These are phyloP conservation scores for Leptinotarsa defecta DNA, from an alignment of 1,140 invertebrate genomes.

Conservation along the genomic window DNA sequence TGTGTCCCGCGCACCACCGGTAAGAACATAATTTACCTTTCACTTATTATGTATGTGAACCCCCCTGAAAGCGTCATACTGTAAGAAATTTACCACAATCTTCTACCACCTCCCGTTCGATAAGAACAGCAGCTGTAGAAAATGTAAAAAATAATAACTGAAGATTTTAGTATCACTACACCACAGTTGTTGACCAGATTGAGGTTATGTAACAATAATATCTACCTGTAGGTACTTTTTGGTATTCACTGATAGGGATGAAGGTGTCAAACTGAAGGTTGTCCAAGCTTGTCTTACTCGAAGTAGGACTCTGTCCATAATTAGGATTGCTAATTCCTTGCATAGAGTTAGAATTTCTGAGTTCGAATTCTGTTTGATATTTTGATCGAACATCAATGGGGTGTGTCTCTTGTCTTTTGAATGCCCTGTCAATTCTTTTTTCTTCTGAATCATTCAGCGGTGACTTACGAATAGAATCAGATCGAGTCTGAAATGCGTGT, in stretches of 20 bases:
- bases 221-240: slow-evolving; percentile 17
- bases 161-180: no score
- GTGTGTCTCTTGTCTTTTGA: slow-evolving; percentile 50
- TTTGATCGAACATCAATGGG: slow-evolving; percentile 32
- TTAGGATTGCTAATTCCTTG: slow-evolving; percentile 55
- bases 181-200: no score
- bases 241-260: slow-evolving; percentile 35
- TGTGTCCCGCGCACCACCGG: no score
- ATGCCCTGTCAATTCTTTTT: slow-evolving; percentile 53
- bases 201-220: not conserved
- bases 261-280: slow-evolving; percentile 44
- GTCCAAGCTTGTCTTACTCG: slow-evolving; percentile 46
- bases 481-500: slow-evolving; percentile 38
- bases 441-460: slow-evolving; percentile 46
- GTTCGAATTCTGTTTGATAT: slow-evolving; percentile 36
- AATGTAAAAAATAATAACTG: no score
- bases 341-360: slow-evolving; percentile 49
- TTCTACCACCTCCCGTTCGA: no score
- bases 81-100: no score
- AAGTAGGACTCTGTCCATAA: slow-evolving; percentile 48
- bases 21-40: no score
- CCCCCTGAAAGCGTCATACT: no score
- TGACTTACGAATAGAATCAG: slow-evolving; percentile 25
- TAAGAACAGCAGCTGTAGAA: no score
- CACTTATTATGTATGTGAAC: no score